Evolutionary conservation across 2,113 vertebrate species (phyloP).

Genomic region (Pluvialis apricaria): DNA sequence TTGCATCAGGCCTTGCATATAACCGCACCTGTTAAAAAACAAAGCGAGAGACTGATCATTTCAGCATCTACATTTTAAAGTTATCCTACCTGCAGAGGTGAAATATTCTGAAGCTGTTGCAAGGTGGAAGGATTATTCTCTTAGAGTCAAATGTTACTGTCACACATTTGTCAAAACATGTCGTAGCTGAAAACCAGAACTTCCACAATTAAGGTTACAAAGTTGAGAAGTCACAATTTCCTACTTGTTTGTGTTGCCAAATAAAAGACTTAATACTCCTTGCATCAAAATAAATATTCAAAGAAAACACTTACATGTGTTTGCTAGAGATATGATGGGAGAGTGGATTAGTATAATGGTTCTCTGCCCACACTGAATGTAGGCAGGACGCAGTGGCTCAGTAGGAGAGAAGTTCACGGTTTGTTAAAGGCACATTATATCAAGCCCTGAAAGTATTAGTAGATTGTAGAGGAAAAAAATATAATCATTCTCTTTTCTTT

Average conservation of each 20-base stretch:
- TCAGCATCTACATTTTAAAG: slow-evolving; percentile 27
- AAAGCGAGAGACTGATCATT: slow-evolving; percentile 17
- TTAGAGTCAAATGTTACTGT: background rate
- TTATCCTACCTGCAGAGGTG: background rate
- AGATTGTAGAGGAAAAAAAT: background rate
- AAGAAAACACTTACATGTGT: slow-evolving; percentile 70
- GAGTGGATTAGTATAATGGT: slow-evolving; percentile 69
- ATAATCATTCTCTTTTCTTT: background rate
- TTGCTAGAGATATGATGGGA: slow-evolving; percentile 71
- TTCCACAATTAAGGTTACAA: slow-evolving; percentile 44
- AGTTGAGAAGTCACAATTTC: slow-evolving; percentile 41
- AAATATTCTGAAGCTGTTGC: background rate
- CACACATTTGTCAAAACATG: background rate
- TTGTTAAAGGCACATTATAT: slow-evolving; percentile 66
- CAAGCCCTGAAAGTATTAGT: slow-evolving; percentile 56
- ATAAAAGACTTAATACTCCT: slow-evolving; percentile 54
- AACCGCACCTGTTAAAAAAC: slow-evolving; percentile 86
- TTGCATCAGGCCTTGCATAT: slow-evolving; percentile 92
- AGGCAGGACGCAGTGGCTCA: slow-evolving; percentile 43
- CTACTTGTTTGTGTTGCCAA: background rate
- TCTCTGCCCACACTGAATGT: slow-evolving; percentile 63
- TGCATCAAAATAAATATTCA: slow-evolving; percentile 67
- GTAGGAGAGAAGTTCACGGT: slow-evolving; percentile 64
- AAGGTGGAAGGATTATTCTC: background rate
- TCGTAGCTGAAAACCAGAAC: slow-evolving; percentile 13